Evolutionary conservation across 2,888 invertebrate species (phyloP).

Genomic region (Carpatolechia fugitivella): DNA sequence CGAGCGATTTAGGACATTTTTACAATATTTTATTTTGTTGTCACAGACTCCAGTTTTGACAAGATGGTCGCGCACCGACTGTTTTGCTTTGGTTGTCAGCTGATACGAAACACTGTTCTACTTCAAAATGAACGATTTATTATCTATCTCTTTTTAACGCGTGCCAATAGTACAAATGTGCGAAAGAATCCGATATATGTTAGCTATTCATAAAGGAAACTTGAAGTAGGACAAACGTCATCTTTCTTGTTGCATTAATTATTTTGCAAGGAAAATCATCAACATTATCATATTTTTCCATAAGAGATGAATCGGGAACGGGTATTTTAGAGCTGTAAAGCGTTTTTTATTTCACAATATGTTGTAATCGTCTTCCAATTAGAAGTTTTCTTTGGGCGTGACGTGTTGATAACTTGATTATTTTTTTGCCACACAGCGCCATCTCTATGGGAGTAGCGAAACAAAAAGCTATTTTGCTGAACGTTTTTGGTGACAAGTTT

Average conservation of each 20-base stretch:
- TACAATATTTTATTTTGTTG: slow-evolving; percentile 76
- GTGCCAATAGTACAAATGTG: slow-evolving; percentile 24
- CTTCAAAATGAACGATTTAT: slow-evolving; percentile 45
- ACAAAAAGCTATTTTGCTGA: not conserved
- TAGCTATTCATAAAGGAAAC: slow-evolving; percentile 48
- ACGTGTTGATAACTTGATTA: slow-evolving; percentile 32
- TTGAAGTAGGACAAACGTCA: slow-evolving; percentile 64
- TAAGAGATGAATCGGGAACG: slow-evolving; percentile 64
- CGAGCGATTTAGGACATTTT: slow-evolving; percentile 74
- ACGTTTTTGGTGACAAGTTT: not conserved
- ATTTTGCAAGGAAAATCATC: slow-evolving; percentile 58
- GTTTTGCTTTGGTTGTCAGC: slow-evolving; percentile 81
- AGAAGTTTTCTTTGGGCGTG: slow-evolving; percentile 60
- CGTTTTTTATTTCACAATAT: slow-evolving; percentile 70
- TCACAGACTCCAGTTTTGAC: slow-evolving; percentile 78
- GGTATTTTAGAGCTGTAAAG: slow-evolving; percentile 38
- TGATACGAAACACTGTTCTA: slow-evolving; percentile 72
- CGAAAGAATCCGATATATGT: slow-evolving; percentile 43
- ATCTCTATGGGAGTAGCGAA: slow-evolving; percentile 39
- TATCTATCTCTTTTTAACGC: slow-evolving; percentile 40
- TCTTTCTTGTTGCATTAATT: slow-evolving; percentile 67
- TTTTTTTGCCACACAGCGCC: slow-evolving; percentile 36
- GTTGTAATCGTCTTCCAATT: slow-evolving; percentile 47
- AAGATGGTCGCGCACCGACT: slow-evolving; percentile 81
- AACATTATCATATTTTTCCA: slow-evolving; percentile 44